Evolutionary conservation across 2,113 vertebrate genomes (phyloP).

Genomic region (Cephalopterus ornatus): DNA sequence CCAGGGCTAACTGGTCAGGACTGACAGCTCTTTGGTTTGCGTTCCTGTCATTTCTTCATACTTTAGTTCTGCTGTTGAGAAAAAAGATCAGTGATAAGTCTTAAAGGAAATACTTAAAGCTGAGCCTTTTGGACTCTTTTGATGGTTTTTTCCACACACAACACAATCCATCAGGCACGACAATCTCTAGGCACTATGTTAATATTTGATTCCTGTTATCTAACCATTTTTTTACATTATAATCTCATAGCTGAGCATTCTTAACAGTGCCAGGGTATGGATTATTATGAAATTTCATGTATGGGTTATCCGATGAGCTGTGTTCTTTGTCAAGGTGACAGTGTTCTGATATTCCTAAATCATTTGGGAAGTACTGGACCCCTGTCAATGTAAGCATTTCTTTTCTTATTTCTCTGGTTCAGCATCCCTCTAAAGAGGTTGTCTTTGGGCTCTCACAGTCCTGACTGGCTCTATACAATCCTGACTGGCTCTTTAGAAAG

Average conservation of each 20-base stretch:
- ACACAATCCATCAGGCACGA: neutral
- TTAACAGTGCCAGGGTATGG: neutral
- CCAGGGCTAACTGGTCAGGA: neutral
- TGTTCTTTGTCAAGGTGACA: neutral
- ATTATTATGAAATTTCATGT: neutral
- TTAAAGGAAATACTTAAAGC: neutral
- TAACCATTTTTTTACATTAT: neutral
- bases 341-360: neutral
- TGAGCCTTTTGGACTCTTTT: neutral
- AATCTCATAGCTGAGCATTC: neutral
- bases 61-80: neutral
- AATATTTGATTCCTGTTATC: neutral
- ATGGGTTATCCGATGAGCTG: neutral
- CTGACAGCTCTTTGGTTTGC: neutral
- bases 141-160: neutral
- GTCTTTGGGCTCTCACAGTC: neutral
- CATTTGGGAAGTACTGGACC: neutral
- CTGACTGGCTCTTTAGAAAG: neutral
- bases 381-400: neutral
- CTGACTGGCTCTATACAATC: neutral
- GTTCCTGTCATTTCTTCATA: neutral
- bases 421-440: neutral
- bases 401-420: neutral
- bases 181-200: neutral
- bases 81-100: neutral